Evolutionary conservation across 2,797 vertebrate species (phyloP).

Genomic region (Pristis pectinata): DNA sequence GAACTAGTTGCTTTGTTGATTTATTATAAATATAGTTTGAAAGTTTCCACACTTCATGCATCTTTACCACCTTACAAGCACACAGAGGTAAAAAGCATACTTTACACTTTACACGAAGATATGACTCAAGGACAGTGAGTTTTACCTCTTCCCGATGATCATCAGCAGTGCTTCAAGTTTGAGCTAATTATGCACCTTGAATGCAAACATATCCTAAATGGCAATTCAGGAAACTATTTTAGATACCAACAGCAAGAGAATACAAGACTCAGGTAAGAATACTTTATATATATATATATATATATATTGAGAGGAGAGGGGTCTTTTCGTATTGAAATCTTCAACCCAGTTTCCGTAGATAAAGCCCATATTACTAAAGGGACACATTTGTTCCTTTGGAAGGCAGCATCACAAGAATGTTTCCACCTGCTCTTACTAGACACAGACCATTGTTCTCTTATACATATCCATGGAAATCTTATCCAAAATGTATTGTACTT

Average conservation of each 20-base stretch:
- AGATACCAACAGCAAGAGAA: neutral
- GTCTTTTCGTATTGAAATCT: neutral
- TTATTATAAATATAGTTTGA: neutral
- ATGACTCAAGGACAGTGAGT: neutral
- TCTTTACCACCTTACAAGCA: neutral
- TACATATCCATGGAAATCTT: slow-evolving; percentile 18
- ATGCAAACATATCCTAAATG: neutral
- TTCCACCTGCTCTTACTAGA: neutral
- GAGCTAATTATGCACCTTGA: neutral
- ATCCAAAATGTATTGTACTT: neutral
- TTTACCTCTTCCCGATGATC: neutral
- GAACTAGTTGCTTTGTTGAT: neutral
- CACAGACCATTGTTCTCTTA: neutral
- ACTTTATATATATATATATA: no score
- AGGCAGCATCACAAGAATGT: neutral
- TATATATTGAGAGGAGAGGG: no score
- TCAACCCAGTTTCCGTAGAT: neutral
- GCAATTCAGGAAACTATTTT: neutral
- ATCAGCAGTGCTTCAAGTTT: neutral
- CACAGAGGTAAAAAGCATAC: neutral
- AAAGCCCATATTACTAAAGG: neutral
- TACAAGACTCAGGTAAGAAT: neutral
- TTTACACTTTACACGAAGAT: neutral
- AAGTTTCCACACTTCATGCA: neutral
- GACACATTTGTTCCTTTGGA: neutral